Percentiles rank a stretch among this genome's conserved stretches.
Conservation (phyloP, 2,888 invertebrate genomes). For the Empis livida region DNA sequence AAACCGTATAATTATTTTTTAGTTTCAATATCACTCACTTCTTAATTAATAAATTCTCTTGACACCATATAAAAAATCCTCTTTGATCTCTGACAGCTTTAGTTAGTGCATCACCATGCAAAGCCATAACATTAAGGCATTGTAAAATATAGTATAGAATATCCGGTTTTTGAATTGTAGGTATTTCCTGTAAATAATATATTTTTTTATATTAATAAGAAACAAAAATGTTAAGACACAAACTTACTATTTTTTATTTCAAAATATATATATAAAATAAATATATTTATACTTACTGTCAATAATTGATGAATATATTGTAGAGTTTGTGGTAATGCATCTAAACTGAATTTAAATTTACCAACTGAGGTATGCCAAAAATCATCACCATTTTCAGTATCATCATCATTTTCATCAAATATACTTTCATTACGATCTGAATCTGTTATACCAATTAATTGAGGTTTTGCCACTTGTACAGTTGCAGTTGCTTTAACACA, state of each 20-base stretch:
- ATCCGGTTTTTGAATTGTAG: conserved; percentile 75
- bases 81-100: conserved; percentile 78
- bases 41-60: conserved; percentile 87
- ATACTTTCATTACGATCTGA: conserved; percentile 48
- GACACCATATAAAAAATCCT: conserved; percentile 90
- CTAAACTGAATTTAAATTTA: conserved; percentile 80
- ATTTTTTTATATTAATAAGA: background rate
- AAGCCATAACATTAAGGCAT: conserved; percentile 76
- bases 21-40: conserved; percentile 46
- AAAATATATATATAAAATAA: no score
- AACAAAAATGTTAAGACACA: background rate
- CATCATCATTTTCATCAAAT: conserved; percentile 53
- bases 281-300: conserved; percentile 37
- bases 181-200: conserved; percentile 48
- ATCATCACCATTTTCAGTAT: conserved; percentile 54
- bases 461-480: conserved; percentile 58
- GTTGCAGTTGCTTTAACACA: conserved; percentile 45
- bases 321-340: conserved; percentile 79
- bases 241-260: no score
- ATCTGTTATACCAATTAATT: conserved; percentile 46
- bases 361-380: conserved; percentile 92
- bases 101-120: conserved; percentile 87
- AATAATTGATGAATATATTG: conserved; percentile 87
- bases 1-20: background rate
- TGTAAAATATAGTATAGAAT: conserved; percentile 86